These are phyloP conservation scores for Anolis carolinensis DNA, from an alignment of 2,113 vertebrate species.

Conservation along the genomic window DNA sequence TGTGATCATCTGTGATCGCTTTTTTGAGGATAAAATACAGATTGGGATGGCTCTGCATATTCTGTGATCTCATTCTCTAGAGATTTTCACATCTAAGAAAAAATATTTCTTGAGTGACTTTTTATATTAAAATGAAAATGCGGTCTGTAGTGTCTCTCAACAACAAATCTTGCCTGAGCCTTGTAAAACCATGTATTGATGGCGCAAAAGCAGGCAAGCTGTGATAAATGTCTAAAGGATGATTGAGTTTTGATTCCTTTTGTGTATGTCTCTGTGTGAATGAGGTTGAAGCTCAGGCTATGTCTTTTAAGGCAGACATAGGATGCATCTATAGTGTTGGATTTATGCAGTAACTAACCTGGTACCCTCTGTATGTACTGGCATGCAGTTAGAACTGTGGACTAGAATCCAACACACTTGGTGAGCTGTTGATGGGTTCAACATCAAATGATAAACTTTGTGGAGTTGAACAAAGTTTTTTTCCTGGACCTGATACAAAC, in stretches of 20 bases:
- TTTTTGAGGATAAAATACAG: background rate
- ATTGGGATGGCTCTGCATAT: background rate
- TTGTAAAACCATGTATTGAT: background rate
- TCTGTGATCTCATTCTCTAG: background rate
- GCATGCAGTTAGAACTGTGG: background rate
- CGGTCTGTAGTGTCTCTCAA: background rate
- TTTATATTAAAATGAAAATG: conserved; percentile 1
- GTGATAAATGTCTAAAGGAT: background rate
- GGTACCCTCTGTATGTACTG: background rate
- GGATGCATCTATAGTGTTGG: too few species aligned
- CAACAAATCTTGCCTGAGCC: background rate
- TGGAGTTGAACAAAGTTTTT: too few species aligned
- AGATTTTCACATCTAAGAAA: too few species aligned
- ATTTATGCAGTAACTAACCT: background rate
- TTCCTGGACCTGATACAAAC: too few species aligned
- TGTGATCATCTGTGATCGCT: background rate
- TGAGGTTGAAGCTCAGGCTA: background rate
- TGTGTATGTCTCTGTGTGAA: background rate
- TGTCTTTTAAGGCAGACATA: background rate
- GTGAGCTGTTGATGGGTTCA: too few species aligned
- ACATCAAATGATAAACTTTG: too few species aligned
- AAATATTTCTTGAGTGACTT: background rate
- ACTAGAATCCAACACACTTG: background rate
- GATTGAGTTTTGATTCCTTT: background rate
- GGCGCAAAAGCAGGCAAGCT: background rate